A percentile compares a stretch with the other conserved stretches of the same genome.
phyloP scores from a whole-genome alignment of 35 echinoderm and acorn worm species.

The Apostichopus japonicus region DNA sequence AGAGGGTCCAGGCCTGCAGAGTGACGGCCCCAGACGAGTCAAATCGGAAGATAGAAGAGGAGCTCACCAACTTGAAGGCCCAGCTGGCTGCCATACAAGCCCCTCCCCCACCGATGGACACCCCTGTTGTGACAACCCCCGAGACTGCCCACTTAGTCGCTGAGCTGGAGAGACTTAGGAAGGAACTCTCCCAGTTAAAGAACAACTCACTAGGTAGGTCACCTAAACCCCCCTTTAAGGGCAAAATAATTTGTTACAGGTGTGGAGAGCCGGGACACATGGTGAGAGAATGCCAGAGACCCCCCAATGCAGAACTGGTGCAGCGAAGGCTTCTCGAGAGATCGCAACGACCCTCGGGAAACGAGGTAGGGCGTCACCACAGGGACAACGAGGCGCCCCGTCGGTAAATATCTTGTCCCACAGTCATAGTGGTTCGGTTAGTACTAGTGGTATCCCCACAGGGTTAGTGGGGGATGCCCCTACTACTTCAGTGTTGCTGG shows the following conservation, averaged over 20 bases:
- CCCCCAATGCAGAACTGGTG: constrained; percentile 48
- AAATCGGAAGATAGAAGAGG: background rate
- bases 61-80: background rate
- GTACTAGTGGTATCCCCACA: background rate
- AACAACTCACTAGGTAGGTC: too few relatives aligned
- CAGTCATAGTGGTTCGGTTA: background rate
- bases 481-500: background rate
- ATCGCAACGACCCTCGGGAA: background rate
- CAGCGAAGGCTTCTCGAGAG: constrained; percentile 47
- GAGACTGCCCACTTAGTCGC: background rate
- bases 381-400: background rate
- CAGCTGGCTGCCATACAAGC: background rate
- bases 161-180: background rate
- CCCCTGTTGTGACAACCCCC: background rate
- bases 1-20: background rate
- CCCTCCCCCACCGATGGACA: background rate
- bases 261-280: constrained; percentile 57
- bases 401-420: background rate
- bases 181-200: background rate
- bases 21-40: background rate
- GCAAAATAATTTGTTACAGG: background rate
- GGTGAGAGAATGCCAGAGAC: background rate
- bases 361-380: constrained; percentile 25
- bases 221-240: background rate
- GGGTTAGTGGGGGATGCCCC: constrained; percentile 11